Evolutionary conservation across 2,113 vertebrate species (phyloP), one percentile per base, ranked within the genome.

Genomic region (Thalassoma bifasciatum): DNA sequence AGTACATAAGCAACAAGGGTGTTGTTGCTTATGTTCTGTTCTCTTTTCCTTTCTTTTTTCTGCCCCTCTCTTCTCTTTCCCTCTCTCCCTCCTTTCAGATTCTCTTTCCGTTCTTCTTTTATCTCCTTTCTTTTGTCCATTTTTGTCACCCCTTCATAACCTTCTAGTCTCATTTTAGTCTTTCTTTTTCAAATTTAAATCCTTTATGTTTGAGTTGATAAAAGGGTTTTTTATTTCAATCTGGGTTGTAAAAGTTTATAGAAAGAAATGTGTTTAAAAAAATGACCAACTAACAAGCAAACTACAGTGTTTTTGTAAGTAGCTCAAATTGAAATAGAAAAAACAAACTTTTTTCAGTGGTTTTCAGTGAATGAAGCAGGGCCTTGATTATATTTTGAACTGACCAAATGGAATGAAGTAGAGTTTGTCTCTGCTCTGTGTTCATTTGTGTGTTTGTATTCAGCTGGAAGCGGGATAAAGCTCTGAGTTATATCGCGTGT

Each of bases 401-500:
- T 3, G 46, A 69, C 72, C 54, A 49, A 47, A 50, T 64, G 44
- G 11, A 62, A 61, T 30, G 1, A 22, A 58, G 38, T 37, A 3
- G 22, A 66, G 60, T 75, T 16, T 1, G 30, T 49, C 42, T 61
- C 53, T 1, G 13, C 34, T 19, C 24, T 67, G 69, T 59, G 26
- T 79, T 51, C 49, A 70, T 76, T 63, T 75, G 34, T 64, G 66
- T 85, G 68, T 81, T 72, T 74, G 37, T 57, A 19, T 67, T 77
- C 75, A 24, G 58, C 70, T 65, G 60, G 50, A 63, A 74, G 69
- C 54, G 21, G 7, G 38, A 54, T 65, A 66, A 14, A 72, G 63
- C 72, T 65, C 71, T 84, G 85, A 88, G 54, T 88, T 87, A 88
- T 82, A 61, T 79, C 76, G 65, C 60, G 82, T 68, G n/a, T 78